phyloP scores from a whole-genome alignment of 2,888 invertebrate genomes.

The Cerceris rybyensis region DNA sequence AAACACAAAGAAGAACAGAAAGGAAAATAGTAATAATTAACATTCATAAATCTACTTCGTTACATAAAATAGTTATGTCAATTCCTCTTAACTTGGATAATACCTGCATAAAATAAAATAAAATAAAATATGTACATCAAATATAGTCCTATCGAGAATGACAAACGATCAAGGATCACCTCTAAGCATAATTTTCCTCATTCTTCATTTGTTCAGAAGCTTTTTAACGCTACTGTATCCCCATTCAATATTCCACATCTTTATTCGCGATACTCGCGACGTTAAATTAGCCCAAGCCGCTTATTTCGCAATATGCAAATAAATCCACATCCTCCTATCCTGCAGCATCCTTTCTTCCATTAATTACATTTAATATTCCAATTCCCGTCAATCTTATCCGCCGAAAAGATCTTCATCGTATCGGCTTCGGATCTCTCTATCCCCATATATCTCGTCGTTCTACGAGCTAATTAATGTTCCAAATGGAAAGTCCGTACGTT shows the following conservation, averaged over 20 bases:
- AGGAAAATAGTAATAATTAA: background rate
- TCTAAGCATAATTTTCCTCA: no score
- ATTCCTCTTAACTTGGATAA: background rate
- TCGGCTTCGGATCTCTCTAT: background rate
- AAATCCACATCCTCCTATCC: background rate
- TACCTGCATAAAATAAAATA: no score
- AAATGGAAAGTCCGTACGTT: slow-evolving; percentile 69
- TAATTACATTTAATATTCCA: slow-evolving; percentile 18
- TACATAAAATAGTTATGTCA: background rate
- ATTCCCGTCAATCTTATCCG: slow-evolving; percentile 9
- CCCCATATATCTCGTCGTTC: slow-evolving; percentile 62
- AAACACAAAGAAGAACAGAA: background rate
- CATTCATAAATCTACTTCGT: background rate
- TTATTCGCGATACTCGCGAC: background rate
- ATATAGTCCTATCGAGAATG: no score
- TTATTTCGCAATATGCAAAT: background rate
- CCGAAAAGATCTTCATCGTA: slow-evolving; percentile 15
- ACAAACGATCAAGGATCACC: no score
- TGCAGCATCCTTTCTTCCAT: slow-evolving; percentile 2
- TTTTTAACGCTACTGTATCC: no score
- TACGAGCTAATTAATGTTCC: slow-evolving; percentile 75
- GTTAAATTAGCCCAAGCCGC: background rate
- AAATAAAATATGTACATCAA: no score
- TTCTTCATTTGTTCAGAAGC: no score
- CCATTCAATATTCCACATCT: background rate